Percentiles rank a stretch among this genome's conserved stretches.
phyloP scores from a whole-genome alignment of 2,888 invertebrate genomes.

The Orgyia antiqua region DNA sequence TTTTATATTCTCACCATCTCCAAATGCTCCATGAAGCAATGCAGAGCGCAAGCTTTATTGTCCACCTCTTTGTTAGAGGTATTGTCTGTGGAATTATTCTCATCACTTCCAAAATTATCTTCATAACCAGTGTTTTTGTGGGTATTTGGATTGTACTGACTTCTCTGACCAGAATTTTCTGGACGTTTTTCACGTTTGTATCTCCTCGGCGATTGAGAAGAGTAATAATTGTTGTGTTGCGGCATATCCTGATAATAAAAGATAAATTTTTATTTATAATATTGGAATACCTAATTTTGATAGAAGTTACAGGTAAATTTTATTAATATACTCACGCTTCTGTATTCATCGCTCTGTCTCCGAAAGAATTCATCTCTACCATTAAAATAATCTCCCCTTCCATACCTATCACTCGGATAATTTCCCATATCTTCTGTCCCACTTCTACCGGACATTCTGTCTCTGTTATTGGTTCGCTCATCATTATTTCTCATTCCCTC shows the following conservation, averaged over 20 bases:
- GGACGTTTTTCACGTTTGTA: conserved; percentile 50
- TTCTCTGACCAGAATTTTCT: conserved; percentile 61
- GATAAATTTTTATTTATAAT: conserved; percentile 1
- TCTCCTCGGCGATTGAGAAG: conserved; percentile 39
- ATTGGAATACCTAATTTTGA: not conserved
- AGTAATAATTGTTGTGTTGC: conserved; percentile 35
- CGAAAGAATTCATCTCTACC: conserved; percentile 41
- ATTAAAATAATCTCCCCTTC: conserved; percentile 28
- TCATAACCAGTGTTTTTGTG: conserved; percentile 36
- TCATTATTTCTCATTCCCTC: conserved; percentile 20
- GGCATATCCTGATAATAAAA: conserved; percentile 30
- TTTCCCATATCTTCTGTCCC: conserved; percentile 21
- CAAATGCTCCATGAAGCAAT: conserved; percentile 84
- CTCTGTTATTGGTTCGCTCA: conserved; percentile 17
- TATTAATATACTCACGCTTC: conserved; percentile 52
- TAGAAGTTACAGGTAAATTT: too few species aligned
- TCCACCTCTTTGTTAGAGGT: conserved; percentile 39
- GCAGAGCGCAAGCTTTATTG: conserved; percentile 76
- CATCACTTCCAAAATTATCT: conserved; percentile 34
- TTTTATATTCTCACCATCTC: conserved; percentile 75
- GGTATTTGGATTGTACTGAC: conserved; percentile 63
- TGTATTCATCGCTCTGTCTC: conserved; percentile 36
- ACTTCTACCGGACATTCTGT: conserved; percentile 6
- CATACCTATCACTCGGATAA: conserved; percentile 17
- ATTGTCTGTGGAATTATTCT: conserved; percentile 41